Evolutionary conservation across 2,113 vertebrate genomes (phyloP).

Genomic region (Cephalopterus ornatus): DNA sequence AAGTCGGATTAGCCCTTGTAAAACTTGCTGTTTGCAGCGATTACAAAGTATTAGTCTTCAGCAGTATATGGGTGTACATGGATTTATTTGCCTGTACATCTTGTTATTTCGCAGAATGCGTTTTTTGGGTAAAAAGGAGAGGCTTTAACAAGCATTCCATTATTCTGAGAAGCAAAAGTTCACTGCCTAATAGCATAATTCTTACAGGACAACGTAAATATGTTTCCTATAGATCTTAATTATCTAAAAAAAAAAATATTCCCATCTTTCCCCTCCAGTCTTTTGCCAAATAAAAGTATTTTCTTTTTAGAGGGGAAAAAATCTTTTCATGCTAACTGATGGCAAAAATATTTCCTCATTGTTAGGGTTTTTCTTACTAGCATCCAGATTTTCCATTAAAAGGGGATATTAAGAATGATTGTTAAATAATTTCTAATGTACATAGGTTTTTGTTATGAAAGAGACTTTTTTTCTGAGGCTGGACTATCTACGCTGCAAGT

Average conservation of each 20-base stretch:
- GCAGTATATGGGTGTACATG: not conserved
- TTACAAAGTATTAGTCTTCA: not conserved
- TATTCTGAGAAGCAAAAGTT: not conserved
- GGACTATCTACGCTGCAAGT: not conserved
- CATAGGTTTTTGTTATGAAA: not conserved
- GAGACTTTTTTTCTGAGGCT: not conserved
- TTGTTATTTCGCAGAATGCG: not conserved
- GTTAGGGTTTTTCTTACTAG: not conserved
- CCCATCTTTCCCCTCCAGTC: not conserved
- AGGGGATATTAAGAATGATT: not conserved
- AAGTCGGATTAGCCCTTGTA: not conserved
- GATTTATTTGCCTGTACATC: slow-evolving; percentile 1
- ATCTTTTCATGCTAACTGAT: not conserved
- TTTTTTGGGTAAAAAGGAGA: not conserved
- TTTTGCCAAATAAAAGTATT: not conserved
- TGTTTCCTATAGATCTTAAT: not conserved
- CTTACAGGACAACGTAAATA: not conserved
- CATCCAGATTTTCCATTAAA: not conserved
- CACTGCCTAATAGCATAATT: not conserved
- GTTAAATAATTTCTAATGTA: not conserved
- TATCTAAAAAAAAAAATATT: not conserved
- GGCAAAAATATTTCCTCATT: not conserved
- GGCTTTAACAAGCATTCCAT: not conserved
- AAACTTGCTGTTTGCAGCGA: not conserved
- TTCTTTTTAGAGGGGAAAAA: not conserved